Evolutionary conservation across 2,888 invertebrate genomes (phyloP), one percentile per base, ranked within the genome.

Genomic region (Coelopa pilipes): DNA sequence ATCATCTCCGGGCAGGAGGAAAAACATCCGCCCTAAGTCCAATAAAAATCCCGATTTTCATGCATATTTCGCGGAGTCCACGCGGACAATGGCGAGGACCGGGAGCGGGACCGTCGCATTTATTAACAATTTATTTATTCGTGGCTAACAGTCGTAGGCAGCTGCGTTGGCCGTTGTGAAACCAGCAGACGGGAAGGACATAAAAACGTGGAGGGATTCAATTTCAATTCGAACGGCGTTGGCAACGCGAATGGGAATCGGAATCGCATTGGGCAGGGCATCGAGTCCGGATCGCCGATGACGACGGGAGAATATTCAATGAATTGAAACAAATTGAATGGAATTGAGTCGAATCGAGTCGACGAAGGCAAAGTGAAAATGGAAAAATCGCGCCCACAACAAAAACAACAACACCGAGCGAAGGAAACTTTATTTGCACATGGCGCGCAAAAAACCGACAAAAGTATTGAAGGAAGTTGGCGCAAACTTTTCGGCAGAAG

Each of bases 171-270:
- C 53, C 34, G 15, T 13, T 50, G 67, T 67, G 53, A 67, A 67
- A 67, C 50, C 67, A 67, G 34, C 67, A 67, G 67, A 67, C 67
- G 53, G 67, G 67, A 67, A 50, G 53, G 67, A 67, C 50, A 67
- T 67, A 67, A 67, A 66, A 67, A 34, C 50, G 67, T 67, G 53
- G 53, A 67, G 53, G 53, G 67, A 67, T 53, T 67, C 67, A 67
- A 67, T 67, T 67, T 67, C 53, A 67, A 67, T 67, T 67, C 53
- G 50, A 53, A 67, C 13, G 21, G 67, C 50, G 53, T 67, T 50
- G 50, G 65, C 4, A 67, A 66, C 50, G 21, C 53, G 67, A 67
- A 53, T 67, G 47, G 24, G 34, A 9, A 24, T 50, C 53, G 53
- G 34, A 34, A 34, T 7, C 4, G 34, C 7, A 34, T 34, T 34